Conservation (phyloP, 2,888 invertebrate genomes). For the Athalia circularis region DNA sequence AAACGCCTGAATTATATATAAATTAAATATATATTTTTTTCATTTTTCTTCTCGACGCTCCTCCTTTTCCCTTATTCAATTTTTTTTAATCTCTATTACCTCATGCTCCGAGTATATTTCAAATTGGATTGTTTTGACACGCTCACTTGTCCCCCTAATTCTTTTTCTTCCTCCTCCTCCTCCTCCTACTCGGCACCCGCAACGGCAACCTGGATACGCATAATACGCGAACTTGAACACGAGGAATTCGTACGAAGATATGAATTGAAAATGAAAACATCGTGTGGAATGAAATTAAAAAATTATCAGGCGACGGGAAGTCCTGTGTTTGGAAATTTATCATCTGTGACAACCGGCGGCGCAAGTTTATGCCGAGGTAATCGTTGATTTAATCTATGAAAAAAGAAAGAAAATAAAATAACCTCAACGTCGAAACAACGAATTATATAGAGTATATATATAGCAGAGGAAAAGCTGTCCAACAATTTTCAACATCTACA, state of each 20-base stretch:
- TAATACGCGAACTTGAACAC: no score
- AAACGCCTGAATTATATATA: slow-evolving; percentile 60
- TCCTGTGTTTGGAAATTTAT: slow-evolving; percentile 24
- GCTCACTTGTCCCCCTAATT: slow-evolving; percentile 12
- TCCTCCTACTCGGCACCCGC: no score
- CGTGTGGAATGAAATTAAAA: not conserved
- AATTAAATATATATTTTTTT: slow-evolving; percentile 48
- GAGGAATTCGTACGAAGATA: not conserved
- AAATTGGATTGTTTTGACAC: slow-evolving; percentile 25
- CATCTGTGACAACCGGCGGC: not conserved
- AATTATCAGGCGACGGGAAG: slow-evolving; percentile 4
- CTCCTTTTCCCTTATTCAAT: not conserved
- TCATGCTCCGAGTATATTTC: not conserved
- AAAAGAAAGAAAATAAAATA: no score
- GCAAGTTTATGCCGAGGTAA: not conserved
- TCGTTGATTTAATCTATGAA: not conserved
- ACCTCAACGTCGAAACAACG: no score
- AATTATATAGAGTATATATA: no score
- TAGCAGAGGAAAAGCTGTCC: no score
- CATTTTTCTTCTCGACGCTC: not conserved
- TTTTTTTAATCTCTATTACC: not conserved
- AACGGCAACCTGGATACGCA: no score
- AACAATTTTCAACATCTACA: no score
- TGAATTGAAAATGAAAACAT: not conserved
- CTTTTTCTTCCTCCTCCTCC: no score